Evolutionary conservation across 2,113 vertebrate species (phyloP).

Genomic region (Menura novaehollandiae): DNA sequence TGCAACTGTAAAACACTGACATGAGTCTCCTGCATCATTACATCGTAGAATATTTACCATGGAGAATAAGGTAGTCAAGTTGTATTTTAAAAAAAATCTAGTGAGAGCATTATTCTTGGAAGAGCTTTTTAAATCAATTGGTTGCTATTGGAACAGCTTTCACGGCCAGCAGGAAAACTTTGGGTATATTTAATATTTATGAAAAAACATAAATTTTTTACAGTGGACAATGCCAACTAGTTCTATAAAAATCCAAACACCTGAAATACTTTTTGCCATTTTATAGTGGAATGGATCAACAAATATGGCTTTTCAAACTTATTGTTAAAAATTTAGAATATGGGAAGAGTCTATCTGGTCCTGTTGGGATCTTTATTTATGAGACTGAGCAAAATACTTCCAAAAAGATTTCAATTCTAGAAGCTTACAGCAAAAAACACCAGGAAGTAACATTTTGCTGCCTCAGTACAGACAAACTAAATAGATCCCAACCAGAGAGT

Average conservation of each 20-base stretch:
- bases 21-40: not conserved
- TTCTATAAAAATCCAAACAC: not conserved
- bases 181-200: not conserved
- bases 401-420: not conserved
- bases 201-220: not conserved
- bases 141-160: not conserved
- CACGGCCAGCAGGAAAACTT: not conserved
- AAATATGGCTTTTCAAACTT: not conserved
- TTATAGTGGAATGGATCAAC: not conserved
- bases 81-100: not conserved
- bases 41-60: not conserved
- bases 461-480: not conserved
- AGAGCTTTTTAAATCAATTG: not conserved
- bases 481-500: not conserved
- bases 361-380: not conserved
- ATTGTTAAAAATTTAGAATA: not conserved
- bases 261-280: not conserved
- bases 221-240: not conserved
- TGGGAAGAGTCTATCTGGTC: not conserved
- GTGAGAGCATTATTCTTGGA: not conserved
- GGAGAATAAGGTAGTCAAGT: not conserved
- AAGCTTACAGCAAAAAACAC: not conserved
- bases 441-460: not conserved
- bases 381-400: not conserved
- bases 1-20: not conserved